These are phyloP conservation scores for Heliconius hermathena DNA, from an alignment of 1,140 invertebrate species.

Conservation along the genomic window DNA sequence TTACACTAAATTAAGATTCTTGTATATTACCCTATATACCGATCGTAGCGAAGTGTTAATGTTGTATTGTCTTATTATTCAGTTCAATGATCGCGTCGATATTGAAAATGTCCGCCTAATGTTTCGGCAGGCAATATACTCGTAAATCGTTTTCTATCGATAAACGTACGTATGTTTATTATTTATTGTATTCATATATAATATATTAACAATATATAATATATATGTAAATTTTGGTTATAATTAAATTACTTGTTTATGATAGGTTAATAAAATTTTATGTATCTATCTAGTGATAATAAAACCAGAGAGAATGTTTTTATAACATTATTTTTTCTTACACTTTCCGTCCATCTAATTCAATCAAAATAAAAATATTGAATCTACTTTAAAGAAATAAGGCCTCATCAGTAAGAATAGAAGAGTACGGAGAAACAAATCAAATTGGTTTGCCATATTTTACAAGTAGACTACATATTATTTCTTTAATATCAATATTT, in stretches of 20 bases:
- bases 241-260: neutral
- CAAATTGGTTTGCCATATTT: no score
- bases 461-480: no score
- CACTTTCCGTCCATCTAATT: no score
- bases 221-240: neutral
- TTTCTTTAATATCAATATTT: no score
- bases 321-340: no score
- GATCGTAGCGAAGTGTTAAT: neutral
- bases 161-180: neutral
- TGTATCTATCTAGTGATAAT: neutral
- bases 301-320: no score
- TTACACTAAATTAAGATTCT: neutral
- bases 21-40: neutral
- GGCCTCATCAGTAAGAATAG: no score
- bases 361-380: no score
- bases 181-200: neutral
- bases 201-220: no score
- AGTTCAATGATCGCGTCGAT: slow-evolving; percentile 18
- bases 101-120: slow-evolving; percentile 8
- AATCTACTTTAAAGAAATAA: no score
- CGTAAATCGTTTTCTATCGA: neutral
- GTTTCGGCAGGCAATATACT: neutral
- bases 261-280: neutral
- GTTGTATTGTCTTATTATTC: slow-evolving; percentile 24
- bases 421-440: no score